phyloP scores from a whole-genome alignment of 2,797 vertebrate species.

The Trachops cirrhosus region DNA sequence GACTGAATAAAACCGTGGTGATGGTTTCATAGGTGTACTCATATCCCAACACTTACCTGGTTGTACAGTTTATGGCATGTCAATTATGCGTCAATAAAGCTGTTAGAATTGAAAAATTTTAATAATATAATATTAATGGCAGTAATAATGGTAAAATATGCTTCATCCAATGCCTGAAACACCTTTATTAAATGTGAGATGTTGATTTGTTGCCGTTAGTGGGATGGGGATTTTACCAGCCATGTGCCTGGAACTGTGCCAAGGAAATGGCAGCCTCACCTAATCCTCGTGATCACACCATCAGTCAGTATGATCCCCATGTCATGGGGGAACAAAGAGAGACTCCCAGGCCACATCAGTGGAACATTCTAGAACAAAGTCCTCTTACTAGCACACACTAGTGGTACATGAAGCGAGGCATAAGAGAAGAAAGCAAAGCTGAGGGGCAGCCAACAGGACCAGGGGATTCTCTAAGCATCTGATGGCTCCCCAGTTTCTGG shows the following conservation, averaged over 20 bases:
- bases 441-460: rapidly evolving
- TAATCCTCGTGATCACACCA: background rate
- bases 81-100: background rate
- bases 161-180: background rate
- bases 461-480: background rate
- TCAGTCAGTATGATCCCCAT: rapidly evolving
- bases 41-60: background rate
- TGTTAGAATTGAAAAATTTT: background rate
- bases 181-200: background rate
- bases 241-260: background rate
- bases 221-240: background rate
- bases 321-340: background rate
- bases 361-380: background rate
- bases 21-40: background rate
- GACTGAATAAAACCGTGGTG: rapidly evolving
- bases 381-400: background rate
- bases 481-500: background rate
- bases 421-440: background rate
- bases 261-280: background rate
- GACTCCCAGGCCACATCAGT: background rate
- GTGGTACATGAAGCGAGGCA: background rate
- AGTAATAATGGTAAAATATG: background rate
- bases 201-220: rapidly evolving
- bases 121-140: background rate
- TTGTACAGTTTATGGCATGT: rapidly evolving